These are phyloP conservation scores for Cetoscarus ocellatus DNA, from an alignment of 2,797 vertebrate species.

Conservation along the genomic window DNA sequence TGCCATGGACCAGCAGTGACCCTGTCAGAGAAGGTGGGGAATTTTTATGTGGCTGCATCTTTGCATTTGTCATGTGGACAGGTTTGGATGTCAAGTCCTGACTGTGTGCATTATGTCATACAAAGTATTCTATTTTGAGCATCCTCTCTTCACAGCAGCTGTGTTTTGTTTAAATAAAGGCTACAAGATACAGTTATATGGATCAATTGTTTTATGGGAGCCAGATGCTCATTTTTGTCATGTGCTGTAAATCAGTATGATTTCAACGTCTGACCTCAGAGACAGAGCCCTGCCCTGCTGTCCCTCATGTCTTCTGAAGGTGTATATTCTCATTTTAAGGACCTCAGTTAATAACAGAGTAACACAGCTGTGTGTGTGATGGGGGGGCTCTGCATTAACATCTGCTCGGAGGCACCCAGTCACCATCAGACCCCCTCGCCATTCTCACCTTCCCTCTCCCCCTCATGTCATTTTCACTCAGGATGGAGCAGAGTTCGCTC, in stretches of 20 bases:
- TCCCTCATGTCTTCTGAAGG: neutral
- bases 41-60: no score
- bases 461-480: conserved; percentile 65
- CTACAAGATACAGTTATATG: no score
- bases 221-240: no score
- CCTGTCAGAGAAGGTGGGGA: no score
- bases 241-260: neutral
- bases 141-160: no score
- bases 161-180: no score
- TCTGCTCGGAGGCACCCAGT: conserved; percentile 45
- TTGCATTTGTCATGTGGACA: no score
- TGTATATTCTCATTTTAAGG: conserved; percentile 7
- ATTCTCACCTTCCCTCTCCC: conserved; percentile 61
- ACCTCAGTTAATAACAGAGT: conserved; percentile 43
- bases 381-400: conserved; percentile 27
- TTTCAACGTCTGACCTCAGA: neutral
- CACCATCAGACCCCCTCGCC: conserved; percentile 35
- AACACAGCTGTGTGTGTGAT: conserved; percentile 21
- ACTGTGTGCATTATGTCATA: no score
- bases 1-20: no score
- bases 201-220: no score
- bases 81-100: no score
- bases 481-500: conserved; percentile 75
- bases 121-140: no score
- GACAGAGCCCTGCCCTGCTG: neutral